These are phyloP conservation scores for Aproaerema taeniolella DNA, from an alignment of 2,888 invertebrate genomes.

Conservation along the genomic window DNA sequence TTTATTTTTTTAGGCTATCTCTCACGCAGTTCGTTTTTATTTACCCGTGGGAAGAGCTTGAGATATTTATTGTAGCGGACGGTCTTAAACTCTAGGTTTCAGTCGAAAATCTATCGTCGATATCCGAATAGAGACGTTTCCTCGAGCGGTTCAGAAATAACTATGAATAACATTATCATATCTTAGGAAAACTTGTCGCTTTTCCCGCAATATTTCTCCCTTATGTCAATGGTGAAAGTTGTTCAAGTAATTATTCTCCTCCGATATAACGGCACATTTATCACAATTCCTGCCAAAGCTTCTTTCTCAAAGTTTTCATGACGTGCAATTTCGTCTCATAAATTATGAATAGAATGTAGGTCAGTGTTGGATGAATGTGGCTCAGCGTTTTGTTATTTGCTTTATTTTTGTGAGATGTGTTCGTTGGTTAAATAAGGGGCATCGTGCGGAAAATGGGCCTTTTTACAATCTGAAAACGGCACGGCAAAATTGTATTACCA, in stretches of 20 bases:
- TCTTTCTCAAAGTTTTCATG: slow-evolving; percentile 7
- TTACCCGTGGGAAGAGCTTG: neutral
- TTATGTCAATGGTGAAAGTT: slow-evolving; percentile 8
- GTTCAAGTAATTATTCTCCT: slow-evolving; percentile 12
- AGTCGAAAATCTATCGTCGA: slow-evolving; percentile 1
- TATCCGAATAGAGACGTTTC: slow-evolving; percentile 4
- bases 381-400: no score
- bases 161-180: slow-evolving; percentile 17
- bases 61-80: neutral
- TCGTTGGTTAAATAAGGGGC: neutral
- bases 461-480: no score
- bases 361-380: slow-evolving; percentile 1
- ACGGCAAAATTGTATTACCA: no score
- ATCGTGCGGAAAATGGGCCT: no score
- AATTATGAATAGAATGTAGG: slow-evolving; percentile 11
- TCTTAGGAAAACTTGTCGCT: slow-evolving; percentile 6
- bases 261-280: slow-evolving; percentile 19
- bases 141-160: slow-evolving; percentile 10
- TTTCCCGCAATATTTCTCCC: slow-evolving; percentile 5
- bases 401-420: neutral
- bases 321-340: slow-evolving; percentile 9
- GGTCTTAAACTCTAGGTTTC: neutral
- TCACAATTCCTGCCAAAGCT: slow-evolving; percentile 29
- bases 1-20: slow-evolving; percentile 16
- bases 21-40: neutral